Conservation (phyloP, 2,888 invertebrate species). For the Polietes domitor region DNA sequence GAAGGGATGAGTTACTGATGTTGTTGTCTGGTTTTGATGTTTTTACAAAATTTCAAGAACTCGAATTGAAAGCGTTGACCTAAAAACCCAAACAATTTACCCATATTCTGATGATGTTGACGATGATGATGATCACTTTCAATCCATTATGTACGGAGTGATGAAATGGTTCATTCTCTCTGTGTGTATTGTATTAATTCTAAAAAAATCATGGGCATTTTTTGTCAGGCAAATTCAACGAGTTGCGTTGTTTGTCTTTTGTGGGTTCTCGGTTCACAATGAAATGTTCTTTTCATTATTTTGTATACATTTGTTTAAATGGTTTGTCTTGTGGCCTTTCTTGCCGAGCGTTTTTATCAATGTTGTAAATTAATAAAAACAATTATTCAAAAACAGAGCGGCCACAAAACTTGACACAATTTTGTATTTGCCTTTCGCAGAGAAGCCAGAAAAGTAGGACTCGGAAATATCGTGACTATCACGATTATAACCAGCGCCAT, state of each 20-base stretch:
- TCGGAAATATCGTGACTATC: conserved; percentile 14
- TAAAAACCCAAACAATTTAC: conserved; percentile 17
- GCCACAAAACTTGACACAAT: conserved; percentile 35
- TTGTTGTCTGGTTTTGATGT: neutral
- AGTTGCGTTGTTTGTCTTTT: no score
- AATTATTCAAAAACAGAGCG: neutral
- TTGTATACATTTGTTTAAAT: conserved; percentile 14
- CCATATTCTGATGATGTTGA: neutral
- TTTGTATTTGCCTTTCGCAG: neutral
- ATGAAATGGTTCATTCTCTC: neutral
- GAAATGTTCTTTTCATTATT: conserved; percentile 19
- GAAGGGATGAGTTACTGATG: neutral
- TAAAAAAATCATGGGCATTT: neutral
- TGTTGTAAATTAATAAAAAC: conserved; percentile 33
- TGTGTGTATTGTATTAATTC: conserved; percentile 1
- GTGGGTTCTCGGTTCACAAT: neutral
- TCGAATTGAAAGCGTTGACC: conserved; percentile 34
- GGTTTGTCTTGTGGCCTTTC: neutral
- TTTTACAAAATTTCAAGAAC: conserved; percentile 21
- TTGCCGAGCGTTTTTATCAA: conserved; percentile 1
- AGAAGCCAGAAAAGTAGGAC: conserved; percentile 23
- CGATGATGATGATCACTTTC: conserved; percentile 19
- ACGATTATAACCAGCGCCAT: neutral
- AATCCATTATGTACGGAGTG: conserved; percentile 30
- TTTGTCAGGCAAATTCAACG: neutral